These are phyloP conservation scores for Elanus axillaris DNA, from an alignment of 2,113 vertebrate genomes.

Conservation along the genomic window DNA sequence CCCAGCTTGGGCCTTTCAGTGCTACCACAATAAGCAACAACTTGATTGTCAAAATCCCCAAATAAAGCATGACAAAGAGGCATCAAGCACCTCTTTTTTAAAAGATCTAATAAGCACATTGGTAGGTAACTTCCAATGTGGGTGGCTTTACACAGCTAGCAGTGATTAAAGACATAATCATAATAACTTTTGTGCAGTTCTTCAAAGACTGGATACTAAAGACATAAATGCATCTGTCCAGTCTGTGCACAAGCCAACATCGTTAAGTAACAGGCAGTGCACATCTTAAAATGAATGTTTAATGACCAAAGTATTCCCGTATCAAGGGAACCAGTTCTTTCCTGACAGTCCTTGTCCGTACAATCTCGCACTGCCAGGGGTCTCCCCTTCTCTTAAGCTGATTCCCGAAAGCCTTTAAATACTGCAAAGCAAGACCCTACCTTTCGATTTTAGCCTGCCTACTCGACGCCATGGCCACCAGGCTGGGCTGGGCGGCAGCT, in stretches of 20 bases:
- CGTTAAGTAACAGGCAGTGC: accelerated
- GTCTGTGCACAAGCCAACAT: too few species aligned
- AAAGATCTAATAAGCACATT: not conserved
- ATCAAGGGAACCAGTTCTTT: not conserved
- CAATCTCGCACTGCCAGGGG: accelerated
- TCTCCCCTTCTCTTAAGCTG: not conserved
- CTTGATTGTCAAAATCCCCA: not conserved
- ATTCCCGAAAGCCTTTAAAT: not conserved
- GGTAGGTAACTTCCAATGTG: accelerated
- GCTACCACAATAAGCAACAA: not conserved
- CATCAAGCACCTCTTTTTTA: not conserved
- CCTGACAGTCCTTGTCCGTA: not conserved
- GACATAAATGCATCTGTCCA: not conserved
- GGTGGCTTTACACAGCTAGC: not conserved
- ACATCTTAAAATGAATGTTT: accelerated
- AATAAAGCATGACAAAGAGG: not conserved
- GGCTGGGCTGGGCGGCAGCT: slow-evolving; percentile 37
- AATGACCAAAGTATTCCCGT: accelerated
- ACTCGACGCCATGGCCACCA: slow-evolving; percentile 83
- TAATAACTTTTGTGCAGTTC: not conserved
- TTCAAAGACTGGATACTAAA: not conserved
- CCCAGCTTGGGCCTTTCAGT: too few species aligned
- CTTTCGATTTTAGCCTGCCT: slow-evolving; percentile 89
- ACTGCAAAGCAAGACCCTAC: not conserved
- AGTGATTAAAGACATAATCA: not conserved